Evolutionary conservation across 2,113 vertebrate species (phyloP).

Genomic region (Megaptera novaeangliae): DNA sequence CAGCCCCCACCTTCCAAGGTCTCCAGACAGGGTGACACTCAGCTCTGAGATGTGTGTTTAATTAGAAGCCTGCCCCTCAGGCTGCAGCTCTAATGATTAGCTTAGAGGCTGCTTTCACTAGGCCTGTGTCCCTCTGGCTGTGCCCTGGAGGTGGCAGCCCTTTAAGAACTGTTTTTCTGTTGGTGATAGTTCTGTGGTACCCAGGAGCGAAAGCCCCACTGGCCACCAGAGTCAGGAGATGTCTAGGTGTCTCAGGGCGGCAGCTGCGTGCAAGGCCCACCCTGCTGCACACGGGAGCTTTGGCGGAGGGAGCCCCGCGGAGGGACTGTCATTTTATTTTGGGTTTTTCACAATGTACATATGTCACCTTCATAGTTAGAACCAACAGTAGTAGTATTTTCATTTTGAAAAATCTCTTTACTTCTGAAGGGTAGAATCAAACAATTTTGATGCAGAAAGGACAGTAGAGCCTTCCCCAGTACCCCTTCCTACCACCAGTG

Average conservation of each 20-base stretch:
- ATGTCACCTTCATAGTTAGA: neutral
- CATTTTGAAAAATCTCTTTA: neutral
- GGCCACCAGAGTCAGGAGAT: neutral
- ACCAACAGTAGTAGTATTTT: neutral
- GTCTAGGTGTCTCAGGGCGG: rapidly evolving
- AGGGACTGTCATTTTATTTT: neutral
- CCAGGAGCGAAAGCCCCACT: rapidly evolving
- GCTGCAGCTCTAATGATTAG: neutral
- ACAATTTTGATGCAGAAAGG: neutral
- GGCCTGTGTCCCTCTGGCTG: neutral
- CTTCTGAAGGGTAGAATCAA: neutral
- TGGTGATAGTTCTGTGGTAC: no score
- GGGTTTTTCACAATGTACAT: neutral
- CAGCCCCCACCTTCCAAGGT: neutral
- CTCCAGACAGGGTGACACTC: neutral
- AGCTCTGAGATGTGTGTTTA: rapidly evolving
- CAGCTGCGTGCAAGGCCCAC: neutral
- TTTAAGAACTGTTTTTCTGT: neutral
- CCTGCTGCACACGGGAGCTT: no score
- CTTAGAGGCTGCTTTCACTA: no score
- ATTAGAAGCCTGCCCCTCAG: neutral
- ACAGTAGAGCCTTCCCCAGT: neutral
- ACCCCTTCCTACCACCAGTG: neutral
- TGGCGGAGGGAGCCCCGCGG: no score
- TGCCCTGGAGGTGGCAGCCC: neutral